A percentile compares a stretch with the other conserved stretches of the same genome.
Evolutionary conservation across 2,113 vertebrate species (phyloP).

Genomic region (Aphyosemion australe): DNA sequence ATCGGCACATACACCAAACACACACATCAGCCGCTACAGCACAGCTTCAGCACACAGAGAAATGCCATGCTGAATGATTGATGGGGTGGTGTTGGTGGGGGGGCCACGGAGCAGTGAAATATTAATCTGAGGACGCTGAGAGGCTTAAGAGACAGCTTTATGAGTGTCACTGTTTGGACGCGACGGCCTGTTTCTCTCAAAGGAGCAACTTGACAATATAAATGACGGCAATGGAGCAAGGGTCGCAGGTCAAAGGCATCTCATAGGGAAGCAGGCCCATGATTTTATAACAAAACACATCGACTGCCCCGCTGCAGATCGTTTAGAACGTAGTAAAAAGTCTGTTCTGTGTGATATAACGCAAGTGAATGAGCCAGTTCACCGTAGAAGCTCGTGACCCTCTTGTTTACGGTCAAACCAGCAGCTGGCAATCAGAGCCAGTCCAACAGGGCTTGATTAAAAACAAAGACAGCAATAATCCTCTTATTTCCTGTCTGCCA

Average conservation of each 20-base stretch:
- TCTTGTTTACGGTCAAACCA: slow-evolving; percentile 41
- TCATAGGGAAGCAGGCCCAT: slow-evolving; percentile 22
- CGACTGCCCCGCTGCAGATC: background rate
- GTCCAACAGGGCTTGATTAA: slow-evolving; percentile 52
- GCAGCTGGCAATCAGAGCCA: slow-evolving; percentile 41
- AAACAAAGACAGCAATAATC: slow-evolving; percentile 57
- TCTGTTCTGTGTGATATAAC: slow-evolving; percentile 14
- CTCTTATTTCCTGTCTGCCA: slow-evolving; percentile 60
- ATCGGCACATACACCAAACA: slow-evolving; percentile 40
- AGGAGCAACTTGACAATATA: slow-evolving; percentile 49
- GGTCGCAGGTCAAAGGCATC: slow-evolving; percentile 36
- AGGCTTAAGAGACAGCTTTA: slow-evolving; percentile 59
- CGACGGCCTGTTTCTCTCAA: slow-evolving; percentile 56
- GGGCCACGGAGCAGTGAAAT: slow-evolving; percentile 75
- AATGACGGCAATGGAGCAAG: slow-evolving; percentile 47
- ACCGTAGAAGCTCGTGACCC: slow-evolving; percentile 42
- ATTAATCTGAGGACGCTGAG: slow-evolving; percentile 77
- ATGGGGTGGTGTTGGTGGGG: slow-evolving; percentile 70
- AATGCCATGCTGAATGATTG: slow-evolving; percentile 80
- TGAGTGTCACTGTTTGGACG: slow-evolving; percentile 32
- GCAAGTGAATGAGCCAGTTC: slow-evolving; percentile 21
- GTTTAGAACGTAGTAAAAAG: slow-evolving; percentile 1
- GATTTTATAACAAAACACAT: slow-evolving; percentile 6
- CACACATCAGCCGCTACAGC: slow-evolving; percentile 34
- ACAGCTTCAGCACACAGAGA: slow-evolving; percentile 54